These are phyloP conservation scores for Jacana jacana DNA, from an alignment of 2,113 vertebrate genomes.

Conservation along the genomic window DNA sequence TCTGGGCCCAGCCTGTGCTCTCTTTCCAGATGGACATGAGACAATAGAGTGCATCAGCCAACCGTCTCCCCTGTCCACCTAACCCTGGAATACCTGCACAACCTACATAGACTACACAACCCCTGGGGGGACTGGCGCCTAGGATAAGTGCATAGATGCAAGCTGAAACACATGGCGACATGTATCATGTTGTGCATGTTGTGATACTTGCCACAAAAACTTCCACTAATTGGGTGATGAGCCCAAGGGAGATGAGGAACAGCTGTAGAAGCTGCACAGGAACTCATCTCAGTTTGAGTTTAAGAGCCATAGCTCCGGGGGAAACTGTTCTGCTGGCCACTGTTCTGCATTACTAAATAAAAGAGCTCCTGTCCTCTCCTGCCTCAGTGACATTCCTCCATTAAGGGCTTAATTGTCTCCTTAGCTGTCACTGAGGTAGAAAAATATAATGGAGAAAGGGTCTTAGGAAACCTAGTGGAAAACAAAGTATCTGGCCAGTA, in stretches of 20 bases:
- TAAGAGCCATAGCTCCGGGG: constrained; percentile 36
- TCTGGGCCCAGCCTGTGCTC: background rate
- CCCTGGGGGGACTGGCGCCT: background rate
- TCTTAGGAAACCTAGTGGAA: background rate
- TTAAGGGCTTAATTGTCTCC: background rate
- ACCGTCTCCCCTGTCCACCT: background rate
- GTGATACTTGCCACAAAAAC: background rate
- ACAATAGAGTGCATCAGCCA: background rate
- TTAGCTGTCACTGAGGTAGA: background rate
- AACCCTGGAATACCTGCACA: background rate
- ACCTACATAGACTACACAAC: background rate
- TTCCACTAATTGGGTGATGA: constrained; percentile 65
- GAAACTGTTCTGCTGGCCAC: background rate
- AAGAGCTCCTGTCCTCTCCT: background rate
- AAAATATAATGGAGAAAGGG: background rate
- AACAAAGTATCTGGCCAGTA: background rate
- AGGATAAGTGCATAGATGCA: background rate
- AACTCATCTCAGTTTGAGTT: background rate
- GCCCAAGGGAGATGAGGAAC: constrained; percentile 50
- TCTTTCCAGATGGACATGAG: background rate
- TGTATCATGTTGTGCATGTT: background rate
- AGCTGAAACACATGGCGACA: background rate
- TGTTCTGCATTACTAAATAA: constrained; percentile 48
- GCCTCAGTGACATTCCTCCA: background rate
- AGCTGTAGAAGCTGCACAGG: constrained; percentile 55